These are phyloP conservation scores for Opisthograptis luteolata DNA, from an alignment of 2,888 invertebrate genomes.

Conservation along the genomic window DNA sequence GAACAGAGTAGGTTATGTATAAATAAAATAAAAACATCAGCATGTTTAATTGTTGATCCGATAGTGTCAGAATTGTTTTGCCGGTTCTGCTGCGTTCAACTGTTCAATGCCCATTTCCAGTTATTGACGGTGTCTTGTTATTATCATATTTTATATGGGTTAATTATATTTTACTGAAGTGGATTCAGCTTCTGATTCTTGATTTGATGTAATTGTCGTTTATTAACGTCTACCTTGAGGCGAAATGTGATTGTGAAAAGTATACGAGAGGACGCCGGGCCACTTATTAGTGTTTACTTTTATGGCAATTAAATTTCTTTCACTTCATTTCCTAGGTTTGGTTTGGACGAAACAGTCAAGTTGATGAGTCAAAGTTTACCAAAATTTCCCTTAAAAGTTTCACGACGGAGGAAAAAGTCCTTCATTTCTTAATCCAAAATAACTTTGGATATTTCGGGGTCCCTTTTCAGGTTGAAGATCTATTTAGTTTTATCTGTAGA, in stretches of 20 bases:
- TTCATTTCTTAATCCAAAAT: too few relatives aligned
- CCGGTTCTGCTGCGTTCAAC: too few relatives aligned
- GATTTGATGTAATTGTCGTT: too few relatives aligned
- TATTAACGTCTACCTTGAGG: not conserved
- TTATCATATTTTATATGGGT: too few relatives aligned
- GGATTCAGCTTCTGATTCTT: too few relatives aligned
- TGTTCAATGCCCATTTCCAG: slow-evolving; percentile 1
- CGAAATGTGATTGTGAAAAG: not conserved
- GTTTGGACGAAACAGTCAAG: not conserved
- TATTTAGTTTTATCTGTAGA: too few relatives aligned
- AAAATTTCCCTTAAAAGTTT: too few relatives aligned
- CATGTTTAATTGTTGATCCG: slow-evolving; percentile 10
- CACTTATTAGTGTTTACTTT: not conserved
- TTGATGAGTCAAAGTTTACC: not conserved
- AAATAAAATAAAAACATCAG: slow-evolving; percentile 15
- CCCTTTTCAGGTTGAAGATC: too few relatives aligned
- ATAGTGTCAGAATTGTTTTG: too few relatives aligned
- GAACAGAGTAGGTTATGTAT: slow-evolving; percentile 1
- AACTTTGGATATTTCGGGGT: too few relatives aligned
- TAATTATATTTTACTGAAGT: too few relatives aligned
- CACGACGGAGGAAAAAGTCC: too few relatives aligned
- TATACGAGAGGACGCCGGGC: not conserved
- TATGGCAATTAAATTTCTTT: not conserved
- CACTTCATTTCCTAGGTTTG: not conserved
- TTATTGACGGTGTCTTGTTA: not conserved